phyloP scores from a whole-genome alignment of 2,888 invertebrate genomes.

The Drosophila hamatofila region DNA sequence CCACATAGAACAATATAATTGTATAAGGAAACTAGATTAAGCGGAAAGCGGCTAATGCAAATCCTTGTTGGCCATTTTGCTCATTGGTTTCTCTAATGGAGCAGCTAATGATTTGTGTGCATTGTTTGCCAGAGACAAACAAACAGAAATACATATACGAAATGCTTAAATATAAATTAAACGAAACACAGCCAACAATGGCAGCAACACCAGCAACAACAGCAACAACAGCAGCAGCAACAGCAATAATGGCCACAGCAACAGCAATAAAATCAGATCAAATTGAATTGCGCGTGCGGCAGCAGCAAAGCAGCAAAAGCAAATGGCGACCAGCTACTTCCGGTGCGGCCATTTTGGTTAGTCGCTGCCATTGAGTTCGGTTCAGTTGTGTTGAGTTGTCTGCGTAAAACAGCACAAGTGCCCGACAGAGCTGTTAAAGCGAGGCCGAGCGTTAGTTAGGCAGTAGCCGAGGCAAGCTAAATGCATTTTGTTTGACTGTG shows the following conservation, averaged over 20 bases:
- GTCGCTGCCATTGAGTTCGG: slow-evolving; percentile 55
- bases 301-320: slow-evolving; percentile 35
- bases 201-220: slow-evolving; percentile 9
- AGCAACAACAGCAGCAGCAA: slow-evolving; percentile 15
- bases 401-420: slow-evolving; percentile 44
- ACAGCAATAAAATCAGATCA: slow-evolving; percentile 76
- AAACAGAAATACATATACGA: slow-evolving; percentile 17
- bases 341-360: slow-evolving; percentile 75
- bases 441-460: slow-evolving; percentile 3
- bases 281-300: slow-evolving; percentile 61
- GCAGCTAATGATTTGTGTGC: slow-evolving; percentile 50
- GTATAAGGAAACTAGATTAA: slow-evolving; percentile 10
- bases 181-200: slow-evolving; percentile 29
- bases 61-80: slow-evolving; percentile 20
- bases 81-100: slow-evolving; percentile 38
- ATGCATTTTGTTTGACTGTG: slow-evolving; percentile 58
- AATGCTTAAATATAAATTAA: slow-evolving; percentile 27
- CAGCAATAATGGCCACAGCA: slow-evolving; percentile 15
- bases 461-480: slow-evolving; percentile 26
- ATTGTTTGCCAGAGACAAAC: slow-evolving; percentile 34
- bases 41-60: slow-evolving; percentile 29
- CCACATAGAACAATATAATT: background rate
- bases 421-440: background rate
- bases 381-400: slow-evolving; percentile 63
- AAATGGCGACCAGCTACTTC: slow-evolving; percentile 71